Conservation (phyloP, 2,888 invertebrate genomes). For the Serripes groenlandicus region DNA sequence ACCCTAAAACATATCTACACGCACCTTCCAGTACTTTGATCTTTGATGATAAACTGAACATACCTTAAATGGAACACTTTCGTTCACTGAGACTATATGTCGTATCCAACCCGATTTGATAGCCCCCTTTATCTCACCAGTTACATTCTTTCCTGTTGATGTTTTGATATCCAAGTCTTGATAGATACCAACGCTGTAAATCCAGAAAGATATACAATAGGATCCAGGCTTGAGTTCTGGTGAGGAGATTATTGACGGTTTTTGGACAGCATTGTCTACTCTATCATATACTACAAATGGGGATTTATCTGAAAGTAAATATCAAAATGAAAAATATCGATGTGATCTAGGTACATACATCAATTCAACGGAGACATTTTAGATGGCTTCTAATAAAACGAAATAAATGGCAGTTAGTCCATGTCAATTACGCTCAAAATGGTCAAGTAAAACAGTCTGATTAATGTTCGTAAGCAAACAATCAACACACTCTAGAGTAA, state of each 20-base stretch:
- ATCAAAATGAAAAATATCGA: no score
- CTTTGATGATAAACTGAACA: no score
- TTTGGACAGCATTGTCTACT: background rate
- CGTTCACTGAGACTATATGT: background rate
- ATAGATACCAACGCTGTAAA: background rate
- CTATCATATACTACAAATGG: background rate
- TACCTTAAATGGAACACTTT: constrained; percentile 2
- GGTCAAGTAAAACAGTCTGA: no score
- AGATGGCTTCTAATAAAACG: no score
- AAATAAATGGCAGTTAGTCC: no score
- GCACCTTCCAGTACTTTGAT: background rate
- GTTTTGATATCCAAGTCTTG: background rate
- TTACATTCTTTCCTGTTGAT: constrained; percentile 4
- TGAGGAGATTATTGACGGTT: background rate
- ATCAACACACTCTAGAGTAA: no score
- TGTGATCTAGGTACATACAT: no score
- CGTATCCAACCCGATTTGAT: background rate
- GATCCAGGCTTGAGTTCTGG: constrained; percentile 12
- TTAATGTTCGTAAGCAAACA: no score
- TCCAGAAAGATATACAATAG: constrained; percentile 5
- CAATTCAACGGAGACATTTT: no score
- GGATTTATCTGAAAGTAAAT: background rate
- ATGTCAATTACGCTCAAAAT: no score
- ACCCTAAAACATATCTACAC: background rate
- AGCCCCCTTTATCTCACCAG: background rate